A percentile compares a stretch with the other conserved stretches of the same genome.
phyloP scores from a whole-genome alignment of 2,797 vertebrate species.

The Dipus sagitta region DNA sequence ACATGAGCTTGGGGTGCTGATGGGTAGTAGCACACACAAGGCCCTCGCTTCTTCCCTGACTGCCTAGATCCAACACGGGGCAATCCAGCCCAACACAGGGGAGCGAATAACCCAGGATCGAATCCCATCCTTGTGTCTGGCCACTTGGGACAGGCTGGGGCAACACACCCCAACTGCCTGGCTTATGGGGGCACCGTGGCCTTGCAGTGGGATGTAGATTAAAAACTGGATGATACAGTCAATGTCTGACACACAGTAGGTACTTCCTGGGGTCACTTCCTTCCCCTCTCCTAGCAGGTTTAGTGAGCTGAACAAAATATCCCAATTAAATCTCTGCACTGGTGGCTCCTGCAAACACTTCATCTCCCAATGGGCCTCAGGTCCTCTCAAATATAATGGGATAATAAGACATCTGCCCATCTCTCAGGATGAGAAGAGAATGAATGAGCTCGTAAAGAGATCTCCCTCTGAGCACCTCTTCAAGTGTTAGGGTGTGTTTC shows the following conservation, averaged over 20 bases:
- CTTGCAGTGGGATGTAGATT: background rate
- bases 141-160: accelerated
- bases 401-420: conserved; percentile 14
- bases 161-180: background rate
- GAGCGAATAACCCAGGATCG: background rate
- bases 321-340: conserved; percentile 7
- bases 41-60: background rate
- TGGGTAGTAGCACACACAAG: too few relatives aligned
- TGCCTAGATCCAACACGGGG: background rate
- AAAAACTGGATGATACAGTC: too few relatives aligned
- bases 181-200: background rate
- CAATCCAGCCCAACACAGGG: background rate
- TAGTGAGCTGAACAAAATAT: background rate
- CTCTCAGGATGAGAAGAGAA: conserved; percentile 27
- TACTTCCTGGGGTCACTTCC: background rate
- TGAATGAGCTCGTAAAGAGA: conserved; percentile 67
- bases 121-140: background rate
- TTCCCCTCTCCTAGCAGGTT: background rate
- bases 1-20: background rate
- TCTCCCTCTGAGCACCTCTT: conserved; percentile 63
- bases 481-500: conserved; percentile 3
- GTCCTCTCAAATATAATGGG: conserved; percentile 62
- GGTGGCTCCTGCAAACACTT: background rate
- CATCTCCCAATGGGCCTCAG: conserved; percentile 26
- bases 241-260: background rate